phyloP scores from a whole-genome alignment of 2,113 vertebrate species.

The Petroica traversi region DNA sequence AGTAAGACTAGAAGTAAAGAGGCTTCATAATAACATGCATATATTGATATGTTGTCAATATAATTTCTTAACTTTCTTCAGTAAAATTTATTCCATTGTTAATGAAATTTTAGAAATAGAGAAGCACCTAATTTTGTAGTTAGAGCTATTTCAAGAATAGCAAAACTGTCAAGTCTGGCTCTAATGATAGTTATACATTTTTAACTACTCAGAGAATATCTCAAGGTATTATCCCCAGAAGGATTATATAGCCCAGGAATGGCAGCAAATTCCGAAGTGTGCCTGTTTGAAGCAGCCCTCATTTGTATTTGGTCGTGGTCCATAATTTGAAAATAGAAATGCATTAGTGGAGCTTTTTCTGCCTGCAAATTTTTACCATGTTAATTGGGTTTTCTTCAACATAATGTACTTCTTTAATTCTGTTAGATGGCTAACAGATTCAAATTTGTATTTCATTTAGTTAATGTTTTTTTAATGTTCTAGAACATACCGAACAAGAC shows the following conservation, averaged over 20 bases:
- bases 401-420: not conserved
- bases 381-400: not conserved
- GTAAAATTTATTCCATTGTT: not conserved
- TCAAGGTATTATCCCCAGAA: not conserved
- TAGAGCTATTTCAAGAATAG: not conserved
- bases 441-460: not conserved
- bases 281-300: not conserved
- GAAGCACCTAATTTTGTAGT: not conserved
- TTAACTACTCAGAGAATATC: constrained; percentile 20
- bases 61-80: not conserved
- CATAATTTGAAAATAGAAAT: not conserved
- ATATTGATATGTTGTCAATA: not conserved
- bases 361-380: not conserved
- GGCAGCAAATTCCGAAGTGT: not conserved
- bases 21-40: not conserved
- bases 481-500: not conserved
- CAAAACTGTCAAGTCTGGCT: not conserved
- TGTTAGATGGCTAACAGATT: not conserved
- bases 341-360: not conserved
- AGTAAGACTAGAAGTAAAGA: not conserved
- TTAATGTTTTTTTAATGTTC: not conserved
- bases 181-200: constrained; percentile 25
- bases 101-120: not conserved
- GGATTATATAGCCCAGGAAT: not conserved
- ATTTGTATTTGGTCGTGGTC: not conserved